phyloP scores from a whole-genome alignment of 2,113 vertebrate genomes.

The Dunckerocampus dactyliophorus region DNA sequence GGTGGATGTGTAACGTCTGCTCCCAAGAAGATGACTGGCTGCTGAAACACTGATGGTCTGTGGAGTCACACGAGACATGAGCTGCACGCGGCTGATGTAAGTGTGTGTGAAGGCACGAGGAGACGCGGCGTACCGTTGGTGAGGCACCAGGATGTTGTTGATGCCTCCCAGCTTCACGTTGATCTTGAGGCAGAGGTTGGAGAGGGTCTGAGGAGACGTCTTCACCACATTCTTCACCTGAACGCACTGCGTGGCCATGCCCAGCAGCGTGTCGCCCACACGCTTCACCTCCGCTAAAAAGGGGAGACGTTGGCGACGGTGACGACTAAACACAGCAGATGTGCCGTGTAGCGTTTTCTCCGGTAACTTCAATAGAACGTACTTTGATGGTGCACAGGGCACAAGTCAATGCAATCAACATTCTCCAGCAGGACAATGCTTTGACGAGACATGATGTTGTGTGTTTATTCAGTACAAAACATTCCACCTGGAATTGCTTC shows the following conservation, averaged over 20 bases:
- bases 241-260: conserved; percentile 98
- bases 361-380: too few relatives aligned
- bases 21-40: conserved; percentile 98
- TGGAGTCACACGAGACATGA: not conserved
- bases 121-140: conserved; percentile 82
- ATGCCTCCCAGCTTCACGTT: conserved; percentile 98
- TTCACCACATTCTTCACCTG: conserved; percentile 99
- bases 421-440: too few relatives aligned
- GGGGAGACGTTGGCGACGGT: too few relatives aligned
- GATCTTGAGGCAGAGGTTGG: conserved; percentile 99
- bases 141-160: conserved; percentile 98
- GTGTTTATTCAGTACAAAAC: too few relatives aligned
- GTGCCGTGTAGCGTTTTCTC: too few relatives aligned
- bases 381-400: too few relatives aligned
- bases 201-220: conserved; percentile 97
- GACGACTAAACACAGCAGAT: too few relatives aligned
- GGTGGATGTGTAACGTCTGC: conserved; percentile 98
- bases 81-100: not conserved
- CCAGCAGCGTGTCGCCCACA: conserved; percentile 92
- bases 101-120: too few relatives aligned
- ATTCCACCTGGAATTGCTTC: too few relatives aligned
- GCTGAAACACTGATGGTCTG: conserved; percentile 99
- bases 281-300: conserved; percentile 91
- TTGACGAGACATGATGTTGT: too few relatives aligned
- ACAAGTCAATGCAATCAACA: too few relatives aligned